Percentiles rank a stretch among this genome's conserved stretches.
These are phyloP conservation scores for Oscheius onirici DNA, from an alignment of 2,888 invertebrate genomes.

Conservation along the genomic window DNA sequence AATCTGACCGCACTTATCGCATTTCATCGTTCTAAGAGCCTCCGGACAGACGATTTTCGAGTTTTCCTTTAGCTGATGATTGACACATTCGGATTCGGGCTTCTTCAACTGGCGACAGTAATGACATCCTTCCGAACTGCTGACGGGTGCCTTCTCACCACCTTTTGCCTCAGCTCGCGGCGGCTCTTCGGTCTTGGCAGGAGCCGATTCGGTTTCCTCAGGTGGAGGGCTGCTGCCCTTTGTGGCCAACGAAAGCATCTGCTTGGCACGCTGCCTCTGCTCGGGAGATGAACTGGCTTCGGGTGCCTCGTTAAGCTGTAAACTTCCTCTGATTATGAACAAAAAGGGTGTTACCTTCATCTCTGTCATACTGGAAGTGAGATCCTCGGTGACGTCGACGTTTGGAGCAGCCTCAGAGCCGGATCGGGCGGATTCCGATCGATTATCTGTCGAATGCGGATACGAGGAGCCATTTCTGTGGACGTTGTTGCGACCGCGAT, in stretches of 20 bases:
- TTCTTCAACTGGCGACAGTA: background rate
- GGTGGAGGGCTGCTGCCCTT: too few species aligned
- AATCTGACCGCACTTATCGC: background rate
- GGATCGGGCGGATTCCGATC: slow-evolving; percentile 4
- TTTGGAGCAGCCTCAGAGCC: background rate
- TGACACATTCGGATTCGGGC: background rate
- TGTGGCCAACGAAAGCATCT: too few species aligned
- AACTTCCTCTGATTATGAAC: too few species aligned
- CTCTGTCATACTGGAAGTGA: background rate
- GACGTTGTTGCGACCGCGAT: too few species aligned
- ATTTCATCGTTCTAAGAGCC: slow-evolving; percentile 1
- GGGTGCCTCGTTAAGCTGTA: too few species aligned
- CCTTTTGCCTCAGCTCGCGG: too few species aligned
- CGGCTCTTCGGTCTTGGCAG: too few species aligned
- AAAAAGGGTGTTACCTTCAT: background rate
- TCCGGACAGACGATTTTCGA: slow-evolving; percentile 11
- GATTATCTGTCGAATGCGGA: background rate
- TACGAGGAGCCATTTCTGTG: too few species aligned
- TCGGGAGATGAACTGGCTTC: too few species aligned
- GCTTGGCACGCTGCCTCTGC: too few species aligned
- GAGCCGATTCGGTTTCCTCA: too few species aligned
- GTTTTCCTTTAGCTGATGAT: background rate
- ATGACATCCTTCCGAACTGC: background rate
- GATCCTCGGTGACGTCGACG: background rate
- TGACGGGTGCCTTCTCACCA: too few species aligned